Percentiles rank a stretch among this genome's conserved stretches.
Conservation (phyloP, 2,113 vertebrate genomes). For the Lota lota region DNA sequence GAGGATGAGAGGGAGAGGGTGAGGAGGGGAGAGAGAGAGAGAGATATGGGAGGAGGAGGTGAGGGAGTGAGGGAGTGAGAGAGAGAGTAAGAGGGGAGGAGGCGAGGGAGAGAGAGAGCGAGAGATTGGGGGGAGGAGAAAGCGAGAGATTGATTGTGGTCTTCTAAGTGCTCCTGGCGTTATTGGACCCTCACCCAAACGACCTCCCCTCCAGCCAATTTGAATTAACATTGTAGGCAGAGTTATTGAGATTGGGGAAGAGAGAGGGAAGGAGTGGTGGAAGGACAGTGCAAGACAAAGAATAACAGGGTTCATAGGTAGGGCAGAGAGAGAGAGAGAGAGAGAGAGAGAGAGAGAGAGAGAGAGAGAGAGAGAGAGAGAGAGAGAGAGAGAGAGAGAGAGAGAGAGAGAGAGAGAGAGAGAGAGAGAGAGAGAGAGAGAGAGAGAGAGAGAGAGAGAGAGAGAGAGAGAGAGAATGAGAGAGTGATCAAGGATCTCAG, state of each 20-base stretch:
- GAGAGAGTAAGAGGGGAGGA: conserved; percentile 30
- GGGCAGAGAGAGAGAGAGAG: conserved; percentile 53
- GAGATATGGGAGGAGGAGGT: too few species aligned
- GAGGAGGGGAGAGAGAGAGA: conserved; percentile 1
- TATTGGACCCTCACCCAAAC: conserved; percentile 58
- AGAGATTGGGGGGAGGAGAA: conserved; percentile 16
- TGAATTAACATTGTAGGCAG: conserved; percentile 65
- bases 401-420: conserved; percentile 42
- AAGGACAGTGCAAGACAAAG: conserved; percentile 51
- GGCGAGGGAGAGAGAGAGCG: neutral
- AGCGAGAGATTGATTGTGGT: conserved; percentile 68
- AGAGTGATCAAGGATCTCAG: conserved; percentile 10
- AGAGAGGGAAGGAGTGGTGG: conserved; percentile 49
- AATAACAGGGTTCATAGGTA: conserved; percentile 67
- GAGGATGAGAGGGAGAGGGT: conserved; percentile 26
- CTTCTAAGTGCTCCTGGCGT: conserved; percentile 70
- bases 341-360: conserved; percentile 29
- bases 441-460: conserved; percentile 43
- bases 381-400: conserved; percentile 17
- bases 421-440: conserved; percentile 48
- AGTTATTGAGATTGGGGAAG: conserved; percentile 44
- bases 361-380: conserved; percentile 13
- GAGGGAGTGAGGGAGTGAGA: neutral
- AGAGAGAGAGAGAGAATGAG: conserved; percentile 31
- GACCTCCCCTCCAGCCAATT: conserved; percentile 59